A percentile compares a stretch with the other conserved stretches of the same genome.
Conservation (phyloP, 2,113 vertebrate genomes). For the Bubo scandiacus region DNA sequence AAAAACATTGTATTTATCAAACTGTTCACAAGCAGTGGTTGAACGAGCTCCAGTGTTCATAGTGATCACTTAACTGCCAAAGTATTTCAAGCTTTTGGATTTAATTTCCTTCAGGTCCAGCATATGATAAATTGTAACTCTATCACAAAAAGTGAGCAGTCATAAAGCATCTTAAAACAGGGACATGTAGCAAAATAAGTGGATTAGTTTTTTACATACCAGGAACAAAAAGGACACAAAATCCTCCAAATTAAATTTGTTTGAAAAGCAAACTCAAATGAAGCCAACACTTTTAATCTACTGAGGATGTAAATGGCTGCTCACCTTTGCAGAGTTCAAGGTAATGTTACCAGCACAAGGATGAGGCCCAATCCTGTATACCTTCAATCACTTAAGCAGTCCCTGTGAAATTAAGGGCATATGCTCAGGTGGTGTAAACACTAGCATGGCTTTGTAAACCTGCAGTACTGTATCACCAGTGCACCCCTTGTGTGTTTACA, state of each 20-base stretch:
- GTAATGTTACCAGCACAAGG: neutral
- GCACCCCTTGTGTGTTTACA: neutral
- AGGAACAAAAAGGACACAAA: neutral
- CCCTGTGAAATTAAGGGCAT: neutral
- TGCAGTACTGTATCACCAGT: neutral
- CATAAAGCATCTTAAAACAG: neutral
- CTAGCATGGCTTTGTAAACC: neutral
- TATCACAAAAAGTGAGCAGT: neutral
- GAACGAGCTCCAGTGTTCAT: neutral
- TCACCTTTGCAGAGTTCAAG: conserved; percentile 30
- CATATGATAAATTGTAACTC: neutral
- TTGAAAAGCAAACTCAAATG: conserved; percentile 3
- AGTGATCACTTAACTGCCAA: neutral
- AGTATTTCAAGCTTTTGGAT: neutral
- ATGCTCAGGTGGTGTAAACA: neutral
- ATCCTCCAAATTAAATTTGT: conserved; percentile 30
- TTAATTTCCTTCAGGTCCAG: neutral
- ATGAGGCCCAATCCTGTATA: neutral
- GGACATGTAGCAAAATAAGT: neutral
- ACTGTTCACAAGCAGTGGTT: neutral
- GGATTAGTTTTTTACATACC: conserved; percentile 31
- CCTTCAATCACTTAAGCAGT: neutral
- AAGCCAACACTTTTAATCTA: neutral
- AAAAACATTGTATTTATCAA: conserved; percentile 3
- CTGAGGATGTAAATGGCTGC: neutral